Evolutionary conservation across 1,140 invertebrate species (phyloP).

Genomic region (Nylanderia fulva): DNA sequence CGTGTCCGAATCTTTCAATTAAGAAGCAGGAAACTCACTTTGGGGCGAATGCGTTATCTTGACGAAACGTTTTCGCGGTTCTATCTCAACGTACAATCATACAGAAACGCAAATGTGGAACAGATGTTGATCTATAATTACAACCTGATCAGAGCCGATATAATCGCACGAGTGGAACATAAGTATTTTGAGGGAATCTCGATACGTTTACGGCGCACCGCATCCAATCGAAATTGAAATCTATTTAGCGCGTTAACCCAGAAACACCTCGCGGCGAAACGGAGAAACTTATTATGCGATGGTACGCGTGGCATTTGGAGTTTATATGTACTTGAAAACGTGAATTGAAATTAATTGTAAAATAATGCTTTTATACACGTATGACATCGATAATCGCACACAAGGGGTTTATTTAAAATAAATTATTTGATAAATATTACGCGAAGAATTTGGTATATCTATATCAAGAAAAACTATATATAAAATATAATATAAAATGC

Average conservation of each 20-base stretch:
- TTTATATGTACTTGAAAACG: neutral
- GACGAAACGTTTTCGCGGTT: neutral
- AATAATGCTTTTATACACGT: neutral
- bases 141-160: constrained; percentile 21
- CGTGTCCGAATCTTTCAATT: constrained; percentile 46
- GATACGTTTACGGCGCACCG: neutral
- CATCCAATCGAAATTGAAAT: constrained; percentile 14
- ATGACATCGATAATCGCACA: neutral
- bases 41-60: constrained; percentile 21
- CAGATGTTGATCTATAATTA: constrained; percentile 42
- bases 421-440: neutral
- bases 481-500: neutral
- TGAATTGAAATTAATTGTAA: constrained; percentile 3
- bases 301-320: neutral
- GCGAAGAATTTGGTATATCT: neutral
- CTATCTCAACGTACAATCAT: constrained; percentile 34
- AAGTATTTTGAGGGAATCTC: constrained; percentile 10
- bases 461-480: neutral
- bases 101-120: constrained; percentile 24
- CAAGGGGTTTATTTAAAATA: no score
- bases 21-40: constrained; percentile 2
- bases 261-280: neutral
- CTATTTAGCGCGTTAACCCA: neutral
- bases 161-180: constrained; percentile 9
- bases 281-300: neutral